These are phyloP conservation scores for Poecile montanus DNA, from an alignment of 2,797 vertebrate species.

Conservation along the genomic window DNA sequence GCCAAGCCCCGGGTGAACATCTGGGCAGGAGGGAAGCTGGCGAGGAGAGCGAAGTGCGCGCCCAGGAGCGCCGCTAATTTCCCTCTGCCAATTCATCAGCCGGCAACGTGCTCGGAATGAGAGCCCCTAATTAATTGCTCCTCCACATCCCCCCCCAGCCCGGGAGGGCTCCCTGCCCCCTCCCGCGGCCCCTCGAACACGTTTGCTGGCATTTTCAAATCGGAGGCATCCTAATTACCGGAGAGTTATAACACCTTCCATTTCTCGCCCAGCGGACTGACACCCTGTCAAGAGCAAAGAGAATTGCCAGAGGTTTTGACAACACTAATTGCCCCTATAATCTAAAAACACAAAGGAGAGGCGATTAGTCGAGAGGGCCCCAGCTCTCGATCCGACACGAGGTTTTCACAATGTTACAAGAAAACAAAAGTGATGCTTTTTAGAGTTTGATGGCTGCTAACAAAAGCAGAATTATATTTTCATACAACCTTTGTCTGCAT, in stretches of 20 bases:
- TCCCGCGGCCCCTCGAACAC: slow-evolving; percentile 69
- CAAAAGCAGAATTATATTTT: slow-evolving; percentile 96
- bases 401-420: slow-evolving; percentile 78
- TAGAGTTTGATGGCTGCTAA: slow-evolving; percentile 91
- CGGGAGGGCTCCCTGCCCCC: slow-evolving; percentile 43
- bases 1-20: neutral
- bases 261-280: slow-evolving; percentile 83
- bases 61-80: slow-evolving; percentile 30
- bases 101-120: slow-evolving; percentile 77
- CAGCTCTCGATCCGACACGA: slow-evolving; percentile 80
- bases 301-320: slow-evolving; percentile 91
- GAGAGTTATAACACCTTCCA: slow-evolving; percentile 94
- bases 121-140: slow-evolving; percentile 94
- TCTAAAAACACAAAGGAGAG: slow-evolving; percentile 93
- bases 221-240: slow-evolving; percentile 90
- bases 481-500: slow-evolving; percentile 91
- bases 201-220: slow-evolving; percentile 90
- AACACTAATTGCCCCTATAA: slow-evolving; percentile 98
- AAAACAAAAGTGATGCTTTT: slow-evolving; percentile 83
- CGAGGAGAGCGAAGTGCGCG: neutral
- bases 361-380: slow-evolving; percentile 81
- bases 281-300: slow-evolving; percentile 81
- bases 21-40: neutral
- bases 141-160: slow-evolving; percentile 78
- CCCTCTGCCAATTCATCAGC: slow-evolving; percentile 65